Base-by-base conservation (phyloP, 2,797 vertebrate species). In the Diglossa cyanea region DNA sequence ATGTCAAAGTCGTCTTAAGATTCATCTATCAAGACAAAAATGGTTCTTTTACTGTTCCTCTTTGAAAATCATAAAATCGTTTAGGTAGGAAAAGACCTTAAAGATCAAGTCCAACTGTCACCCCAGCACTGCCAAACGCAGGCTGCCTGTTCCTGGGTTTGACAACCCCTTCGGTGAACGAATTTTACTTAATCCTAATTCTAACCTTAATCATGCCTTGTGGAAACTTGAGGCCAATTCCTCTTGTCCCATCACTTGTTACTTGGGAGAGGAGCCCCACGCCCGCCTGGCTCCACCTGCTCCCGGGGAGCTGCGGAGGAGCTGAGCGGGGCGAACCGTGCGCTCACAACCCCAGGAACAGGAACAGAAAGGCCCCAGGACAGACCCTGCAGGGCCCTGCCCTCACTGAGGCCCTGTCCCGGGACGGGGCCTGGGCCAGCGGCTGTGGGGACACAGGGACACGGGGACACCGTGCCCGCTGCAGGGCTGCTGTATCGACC, bases 401-500 rank as follows among this genome's bases (percentile, higher is more conserved):
- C 5, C 44, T 18, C 44, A 61, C 53, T 31, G 61, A 66, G 70
- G 70, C 61, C 51, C 63, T 50, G 20, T 4, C 11, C 42, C 4
- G 26, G 42, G 42, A 4, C 31, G 18, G 53, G 39, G 42, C 26
- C 28, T 4, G 37, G 30, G 13, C 19, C 75, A 8, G 58, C 4
- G 35, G 11, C 16, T 9, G 42, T 17, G 1, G 45, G 3, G 23
- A 26, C 76, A 4, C 57, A 17, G 57, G 25, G 35, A 26, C 73
- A 4, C 11, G 11, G 35, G 25, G 17, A 17, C 72, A 3, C n/a
- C 1, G 17, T 2, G 55, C 19, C 55, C 25, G 3, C 5, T 3
- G 1, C 2, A 5, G 8, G 9, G 1, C 55, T 5, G 51, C 1
- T 3, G 1, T 5, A 73, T 37, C 60, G 58, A 86, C 45, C 76